Conservation (phyloP, 2,888 invertebrate species). For the Cephus nigrinus region DNA sequence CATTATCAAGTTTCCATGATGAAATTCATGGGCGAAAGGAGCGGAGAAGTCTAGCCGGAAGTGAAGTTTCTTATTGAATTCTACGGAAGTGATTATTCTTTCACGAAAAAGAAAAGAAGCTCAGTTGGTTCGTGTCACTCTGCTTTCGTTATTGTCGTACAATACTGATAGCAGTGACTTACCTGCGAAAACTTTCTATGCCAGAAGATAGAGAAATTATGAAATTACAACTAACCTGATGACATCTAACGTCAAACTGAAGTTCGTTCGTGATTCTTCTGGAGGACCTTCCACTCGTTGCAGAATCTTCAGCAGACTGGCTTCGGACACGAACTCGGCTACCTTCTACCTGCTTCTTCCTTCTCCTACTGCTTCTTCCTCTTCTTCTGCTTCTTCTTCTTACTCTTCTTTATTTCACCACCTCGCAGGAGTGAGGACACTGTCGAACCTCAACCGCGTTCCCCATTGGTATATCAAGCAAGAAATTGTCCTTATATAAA, state of each 20-base stretch:
- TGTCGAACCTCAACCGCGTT: not conserved
- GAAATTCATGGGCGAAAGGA: not conserved
- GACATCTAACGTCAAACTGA: not conserved
- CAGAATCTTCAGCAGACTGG: not conserved
- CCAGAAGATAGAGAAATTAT: not conserved
- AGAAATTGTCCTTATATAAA: not conserved
- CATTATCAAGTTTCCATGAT: not conserved
- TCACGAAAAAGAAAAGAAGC: not conserved
- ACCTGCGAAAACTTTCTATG: not conserved
- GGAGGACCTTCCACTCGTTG: not conserved
- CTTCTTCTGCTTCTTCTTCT: not conserved
- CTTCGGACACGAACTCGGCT: not conserved
- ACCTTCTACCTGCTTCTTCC: not conserved
- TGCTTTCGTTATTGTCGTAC: not conserved
- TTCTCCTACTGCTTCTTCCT: not conserved
- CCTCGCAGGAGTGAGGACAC: not conserved
- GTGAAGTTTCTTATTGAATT: not conserved
- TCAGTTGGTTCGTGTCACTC: too few relatives aligned
- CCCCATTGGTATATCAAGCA: not conserved
- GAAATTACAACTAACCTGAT: not conserved
- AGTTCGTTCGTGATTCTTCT: not conserved
- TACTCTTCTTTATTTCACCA: not conserved
- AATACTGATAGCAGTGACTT: not conserved
- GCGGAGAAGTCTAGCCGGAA: not conserved
- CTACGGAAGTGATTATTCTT: not conserved